Conservation (phyloP, 2,888 invertebrate species). For the Lamellibrachia satsuma region DNA sequence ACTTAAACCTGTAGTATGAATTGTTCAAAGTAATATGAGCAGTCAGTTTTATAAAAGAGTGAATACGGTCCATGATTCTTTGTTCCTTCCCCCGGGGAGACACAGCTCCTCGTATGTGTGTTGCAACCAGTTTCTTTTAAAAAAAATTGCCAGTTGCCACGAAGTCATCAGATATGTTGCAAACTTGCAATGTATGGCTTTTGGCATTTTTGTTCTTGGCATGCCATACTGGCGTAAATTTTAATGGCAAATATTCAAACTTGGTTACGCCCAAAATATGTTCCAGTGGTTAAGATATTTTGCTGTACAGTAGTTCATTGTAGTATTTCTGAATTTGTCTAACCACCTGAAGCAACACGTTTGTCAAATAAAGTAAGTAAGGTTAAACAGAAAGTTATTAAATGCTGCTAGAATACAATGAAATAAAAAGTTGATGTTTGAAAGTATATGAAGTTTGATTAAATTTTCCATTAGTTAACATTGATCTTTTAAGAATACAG, state of each 20-base stretch:
- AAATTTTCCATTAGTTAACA: too few relatives aligned
- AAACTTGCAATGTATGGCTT: not conserved
- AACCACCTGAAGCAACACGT: not conserved
- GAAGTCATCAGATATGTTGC: not conserved
- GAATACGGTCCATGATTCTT: not conserved
- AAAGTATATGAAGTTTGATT: not conserved
- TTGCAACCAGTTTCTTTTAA: too few relatives aligned
- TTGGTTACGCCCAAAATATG: not conserved
- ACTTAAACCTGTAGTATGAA: too few relatives aligned
- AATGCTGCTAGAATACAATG: too few relatives aligned
- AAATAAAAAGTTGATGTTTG: not conserved
- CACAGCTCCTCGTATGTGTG: not conserved
- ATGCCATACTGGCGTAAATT: not conserved
- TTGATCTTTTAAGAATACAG: too few relatives aligned
- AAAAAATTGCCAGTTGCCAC: not conserved
- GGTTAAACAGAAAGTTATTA: too few relatives aligned
- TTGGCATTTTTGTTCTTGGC: not conserved
- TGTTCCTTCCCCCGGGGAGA: not conserved
- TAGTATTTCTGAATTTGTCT: not conserved
- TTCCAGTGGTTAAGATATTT: not conserved
- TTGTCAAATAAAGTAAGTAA: not conserved
- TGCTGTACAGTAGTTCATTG: not conserved
- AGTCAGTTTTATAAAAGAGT: not conserved
- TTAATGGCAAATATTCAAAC: not conserved
- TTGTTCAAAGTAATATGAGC: too few relatives aligned